Base-by-base conservation (phyloP, 2,113 vertebrate species). In the Egretta garzetta region DNA sequence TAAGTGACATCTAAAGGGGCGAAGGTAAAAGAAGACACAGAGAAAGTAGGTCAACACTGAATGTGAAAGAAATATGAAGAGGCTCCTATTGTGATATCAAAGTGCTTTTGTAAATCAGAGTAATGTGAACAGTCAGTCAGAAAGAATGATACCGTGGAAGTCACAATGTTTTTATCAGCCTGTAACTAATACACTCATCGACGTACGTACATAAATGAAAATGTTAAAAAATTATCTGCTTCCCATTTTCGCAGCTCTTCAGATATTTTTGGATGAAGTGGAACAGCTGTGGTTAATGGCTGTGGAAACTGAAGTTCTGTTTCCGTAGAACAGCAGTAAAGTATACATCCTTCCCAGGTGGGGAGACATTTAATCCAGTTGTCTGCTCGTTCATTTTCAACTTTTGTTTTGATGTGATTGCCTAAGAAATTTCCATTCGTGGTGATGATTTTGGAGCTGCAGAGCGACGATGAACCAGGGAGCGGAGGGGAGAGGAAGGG, bases 1-100 rank as follows among this genome's bases (percentile, higher is more conserved):
- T 49, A 89, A 93, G 45, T 67, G 41, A 79, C 30, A 66, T 35
- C 41, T 86, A 45, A 88, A 93, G 14, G 7, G 26, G 32, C 37
- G 62, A 96, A 80, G 14, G 66, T 30, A 90, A 95, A 88, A 86
- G 79, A 95, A 68, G 67, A 74, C 50, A 47, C 32, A 71, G 30
- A 88, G 70, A 93, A 97, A 97, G 58, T 63, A 85, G 86, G 96
- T 95, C 93, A 97, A 27, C 4, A 3, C 1, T 63, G 75, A 94
- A 74, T 49, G 39, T 49, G 52, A 89, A 91, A 75, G 43, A 86
- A 28, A 52, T n/a, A 68, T 8, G 35, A 88, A 68, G 68, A 86
- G 32, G 62, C 11, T 88, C 49, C 47, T 58, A 6, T 23, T 32
- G 35, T 75, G 76, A 14, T 64, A 80, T 71, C n/a, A 71, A 86